Conservation (phyloP, 2,797 vertebrate genomes). For the Oophaga sylvatica region DNA sequence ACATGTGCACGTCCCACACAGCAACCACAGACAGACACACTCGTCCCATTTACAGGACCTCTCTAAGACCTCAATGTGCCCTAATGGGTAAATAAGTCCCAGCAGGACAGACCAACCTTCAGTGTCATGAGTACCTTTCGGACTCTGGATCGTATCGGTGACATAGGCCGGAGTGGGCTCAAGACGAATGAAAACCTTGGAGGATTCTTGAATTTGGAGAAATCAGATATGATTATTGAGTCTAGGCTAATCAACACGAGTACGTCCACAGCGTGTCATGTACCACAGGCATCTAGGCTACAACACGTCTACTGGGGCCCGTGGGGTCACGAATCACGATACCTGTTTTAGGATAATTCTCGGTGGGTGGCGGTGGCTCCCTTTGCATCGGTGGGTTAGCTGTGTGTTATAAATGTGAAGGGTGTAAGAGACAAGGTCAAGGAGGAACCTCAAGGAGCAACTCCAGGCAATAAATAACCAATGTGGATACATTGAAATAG, state of each 20-base stretch:
- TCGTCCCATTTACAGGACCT: neutral
- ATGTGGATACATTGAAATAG: no score
- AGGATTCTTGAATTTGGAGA: conserved; percentile 43
- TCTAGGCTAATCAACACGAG: neutral
- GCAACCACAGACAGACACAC: neutral
- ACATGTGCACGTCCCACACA: neutral
- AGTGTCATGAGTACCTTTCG: conserved; percentile 21
- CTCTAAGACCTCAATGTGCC: neutral
- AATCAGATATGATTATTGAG: conserved; percentile 25
- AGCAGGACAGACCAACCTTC: neutral
- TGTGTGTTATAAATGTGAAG: neutral
- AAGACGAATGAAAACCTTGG: conserved; percentile 7
- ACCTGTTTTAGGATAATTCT: conserved; percentile 64
- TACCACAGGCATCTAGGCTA: neutral
- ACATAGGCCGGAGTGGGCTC: conserved; percentile 16
- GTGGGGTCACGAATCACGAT: conserved; percentile 21
- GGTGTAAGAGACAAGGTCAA: neutral
- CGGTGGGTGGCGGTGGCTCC: conserved; percentile 67
- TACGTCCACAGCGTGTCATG: neutral
- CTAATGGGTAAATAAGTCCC: neutral
- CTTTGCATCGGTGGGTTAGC: conserved; percentile 54
- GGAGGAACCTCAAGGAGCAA: neutral
- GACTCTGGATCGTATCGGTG: conserved; percentile 22
- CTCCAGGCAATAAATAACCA: no score
- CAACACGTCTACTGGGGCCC: neutral